Evolutionary conservation across 2,797 vertebrate species (phyloP), one percentile per base, ranked within the genome.

Genomic region (Sebastes goodei): DNA sequence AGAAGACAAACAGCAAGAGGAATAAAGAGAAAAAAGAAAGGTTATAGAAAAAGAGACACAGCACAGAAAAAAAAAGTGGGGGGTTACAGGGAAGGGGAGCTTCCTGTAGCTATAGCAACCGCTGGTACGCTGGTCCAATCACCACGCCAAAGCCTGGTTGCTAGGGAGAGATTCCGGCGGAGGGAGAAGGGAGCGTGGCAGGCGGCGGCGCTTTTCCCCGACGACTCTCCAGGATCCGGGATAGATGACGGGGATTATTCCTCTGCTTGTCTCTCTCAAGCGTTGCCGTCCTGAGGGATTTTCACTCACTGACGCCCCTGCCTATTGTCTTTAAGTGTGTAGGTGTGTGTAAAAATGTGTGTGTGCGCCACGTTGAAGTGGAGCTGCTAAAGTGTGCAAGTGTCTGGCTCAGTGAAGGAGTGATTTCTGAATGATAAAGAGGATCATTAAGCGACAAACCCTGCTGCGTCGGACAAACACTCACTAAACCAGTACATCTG

Each of bases 61-160:
- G 56, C 72, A 75, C 49, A 79, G 74, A 49, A 61, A 79, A 80
- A 80, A 71, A 60, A 78, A 66, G 49, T n/a, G 72, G 88, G 89
- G 86, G 88, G 74, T 83, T 88, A 89, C 65, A 74, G 72, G 83
- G 92, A 93, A 92, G 80, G 91, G 90, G 93, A 93, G 95, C 94
- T 96, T 96, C 93, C 89, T 88, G 95, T 96, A 95, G 88, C 96
- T 95, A 96, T 96, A 92, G 96, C 92, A 96, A 96, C 95, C 85
- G 3, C 88, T 91, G 93, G 80, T 89, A 91, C 88, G 82, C 93
- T 91, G 89, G 91, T 95, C 95, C 96, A 96, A 96, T 96, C 95
- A 95, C 87, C 92, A 95, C 89, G 60, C 92, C 88, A 93, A 86
- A 84, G 91, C 42, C 85, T 94, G 92, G 96, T 96, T 96, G 95